Conservation (phyloP, 2,888 invertebrate species). For the Drosophila trichaetosa region DNA sequence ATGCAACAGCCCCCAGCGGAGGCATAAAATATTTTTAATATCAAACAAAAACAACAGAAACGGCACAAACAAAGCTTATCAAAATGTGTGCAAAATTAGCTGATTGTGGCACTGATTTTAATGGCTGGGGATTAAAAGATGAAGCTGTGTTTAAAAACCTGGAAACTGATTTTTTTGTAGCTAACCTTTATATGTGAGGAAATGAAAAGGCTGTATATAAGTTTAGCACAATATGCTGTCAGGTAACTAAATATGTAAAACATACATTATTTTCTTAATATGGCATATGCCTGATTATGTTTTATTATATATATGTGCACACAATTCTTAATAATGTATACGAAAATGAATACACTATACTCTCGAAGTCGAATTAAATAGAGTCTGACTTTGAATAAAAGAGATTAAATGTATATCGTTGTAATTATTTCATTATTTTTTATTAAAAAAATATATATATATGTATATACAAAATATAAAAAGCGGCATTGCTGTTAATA, state of each 20-base stretch:
- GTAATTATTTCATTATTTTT: background rate
- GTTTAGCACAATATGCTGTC: background rate
- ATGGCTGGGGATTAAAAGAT: constrained; percentile 29
- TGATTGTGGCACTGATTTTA: constrained; percentile 55
- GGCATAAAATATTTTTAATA: constrained; percentile 60
- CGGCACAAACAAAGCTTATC: constrained; percentile 62
- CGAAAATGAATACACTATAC: background rate
- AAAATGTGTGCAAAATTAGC: constrained; percentile 78
- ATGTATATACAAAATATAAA: background rate
- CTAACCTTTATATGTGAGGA: constrained; percentile 33
- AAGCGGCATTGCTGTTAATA: background rate
- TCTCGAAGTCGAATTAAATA: background rate
- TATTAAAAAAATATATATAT: background rate
- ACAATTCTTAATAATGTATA: background rate
- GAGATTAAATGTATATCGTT: background rate
- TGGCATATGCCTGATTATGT: background rate
- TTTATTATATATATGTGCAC: background rate
- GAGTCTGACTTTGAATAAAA: background rate
- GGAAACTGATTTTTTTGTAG: constrained; percentile 50
- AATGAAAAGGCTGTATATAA: background rate
- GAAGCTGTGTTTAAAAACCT: constrained; percentile 62
- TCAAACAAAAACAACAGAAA: constrained; percentile 33
- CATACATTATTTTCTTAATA: background rate
- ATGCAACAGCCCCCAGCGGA: constrained; percentile 38
- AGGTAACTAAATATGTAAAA: background rate